A percentile compares a stretch with the other conserved stretches of the same genome.
These are phyloP conservation scores for Neodiprion virginianus DNA, from an alignment of 1,140 invertebrate species.

Conservation along the genomic window DNA sequence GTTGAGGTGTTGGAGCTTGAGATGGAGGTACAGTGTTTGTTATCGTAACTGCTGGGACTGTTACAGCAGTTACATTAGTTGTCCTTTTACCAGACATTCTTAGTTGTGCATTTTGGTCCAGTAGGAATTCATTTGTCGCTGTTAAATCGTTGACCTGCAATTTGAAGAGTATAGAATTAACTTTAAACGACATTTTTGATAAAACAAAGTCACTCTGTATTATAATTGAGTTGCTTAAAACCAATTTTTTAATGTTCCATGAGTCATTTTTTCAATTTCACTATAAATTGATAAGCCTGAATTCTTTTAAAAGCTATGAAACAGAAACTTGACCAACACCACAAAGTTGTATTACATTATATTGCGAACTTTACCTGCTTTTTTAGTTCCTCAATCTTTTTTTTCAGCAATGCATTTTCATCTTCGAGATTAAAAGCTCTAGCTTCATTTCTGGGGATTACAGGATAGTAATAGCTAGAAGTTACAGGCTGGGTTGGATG, in stretches of 20 bases:
- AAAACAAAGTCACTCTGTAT: slow-evolving; percentile 10
- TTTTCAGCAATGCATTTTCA: slow-evolving; percentile 74
- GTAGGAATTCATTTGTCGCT: slow-evolving; percentile 82
- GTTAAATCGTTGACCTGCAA: slow-evolving; percentile 70
- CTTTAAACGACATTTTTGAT: background rate
- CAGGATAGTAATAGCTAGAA: slow-evolving; percentile 54
- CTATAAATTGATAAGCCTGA: slow-evolving; percentile 24
- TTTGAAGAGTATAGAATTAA: background rate
- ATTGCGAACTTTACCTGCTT: slow-evolving; percentile 62
- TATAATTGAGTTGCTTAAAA: slow-evolving; percentile 6
- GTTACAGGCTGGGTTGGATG: slow-evolving; percentile 46
- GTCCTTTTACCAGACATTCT: slow-evolving; percentile 70
- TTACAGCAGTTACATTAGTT: slow-evolving; percentile 62
- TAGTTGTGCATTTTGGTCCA: slow-evolving; percentile 82
- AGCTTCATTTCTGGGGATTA: slow-evolving; percentile 56
- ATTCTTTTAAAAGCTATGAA: background rate
- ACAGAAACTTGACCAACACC: slow-evolving; percentile 4
- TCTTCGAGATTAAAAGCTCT: slow-evolving; percentile 72
- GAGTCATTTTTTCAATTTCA: slow-evolving; percentile 26
- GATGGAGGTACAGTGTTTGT: slow-evolving; percentile 64
- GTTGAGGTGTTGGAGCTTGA: slow-evolving; percentile 59
- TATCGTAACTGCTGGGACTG: slow-evolving; percentile 66
- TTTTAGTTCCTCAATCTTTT: slow-evolving; percentile 78
- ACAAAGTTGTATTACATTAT: background rate
- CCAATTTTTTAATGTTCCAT: slow-evolving; percentile 10